phyloP scores from a whole-genome alignment of 2,888 invertebrate genomes.

The Invenusta paracnida region DNA sequence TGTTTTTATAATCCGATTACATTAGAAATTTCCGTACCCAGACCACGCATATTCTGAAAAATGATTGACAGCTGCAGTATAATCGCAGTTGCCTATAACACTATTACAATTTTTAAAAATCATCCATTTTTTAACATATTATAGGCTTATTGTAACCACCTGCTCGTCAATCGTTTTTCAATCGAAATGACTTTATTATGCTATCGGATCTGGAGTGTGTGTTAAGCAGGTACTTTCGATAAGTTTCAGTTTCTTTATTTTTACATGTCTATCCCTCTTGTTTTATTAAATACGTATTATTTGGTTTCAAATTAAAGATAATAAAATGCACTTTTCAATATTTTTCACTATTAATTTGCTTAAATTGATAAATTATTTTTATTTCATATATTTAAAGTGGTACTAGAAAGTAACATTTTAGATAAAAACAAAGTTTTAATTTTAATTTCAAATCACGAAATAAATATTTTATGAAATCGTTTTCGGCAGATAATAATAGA shows the following conservation, averaged over 20 bases:
- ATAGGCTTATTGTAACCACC: not conserved
- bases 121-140: not conserved
- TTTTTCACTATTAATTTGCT: no score
- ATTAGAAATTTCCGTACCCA: not conserved
- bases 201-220: no score
- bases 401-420: not conserved
- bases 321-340: no score
- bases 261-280: no score
- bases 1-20: not conserved
- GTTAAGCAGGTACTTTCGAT: no score
- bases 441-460: not conserved
- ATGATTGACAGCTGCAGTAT: not conserved
- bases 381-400: not conserved
- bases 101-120: not conserved
- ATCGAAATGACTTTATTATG: not conserved
- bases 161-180: not conserved
- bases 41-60: not conserved
- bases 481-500: no score
- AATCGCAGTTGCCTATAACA: not conserved
- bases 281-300: no score
- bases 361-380: no score
- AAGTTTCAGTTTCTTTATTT: no score
- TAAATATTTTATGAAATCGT: not conserved
- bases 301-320: no score
- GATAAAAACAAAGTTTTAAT: not conserved